Base-by-base conservation (phyloP, 2,888 invertebrate species). In the Apeira syringaria region DNA sequence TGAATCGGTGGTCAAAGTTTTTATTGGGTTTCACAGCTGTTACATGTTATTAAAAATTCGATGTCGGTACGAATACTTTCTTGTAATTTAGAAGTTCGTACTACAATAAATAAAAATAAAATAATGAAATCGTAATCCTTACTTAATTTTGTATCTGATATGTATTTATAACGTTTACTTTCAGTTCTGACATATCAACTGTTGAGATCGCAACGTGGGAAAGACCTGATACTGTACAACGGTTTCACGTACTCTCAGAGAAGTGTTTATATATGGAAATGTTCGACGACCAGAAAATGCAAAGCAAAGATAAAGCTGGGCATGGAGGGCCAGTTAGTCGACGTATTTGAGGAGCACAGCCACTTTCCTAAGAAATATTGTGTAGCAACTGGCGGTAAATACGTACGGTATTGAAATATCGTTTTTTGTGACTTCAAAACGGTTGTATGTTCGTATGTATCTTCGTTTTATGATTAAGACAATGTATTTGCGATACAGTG, bases 121-220 rank as follows among this genome's bases (percentile, higher is more conserved):
- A n/a, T n/a, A n/a, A n/a, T n/a, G n/a, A n/a, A n/a, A n/a, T n/a
- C n/a, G n/a, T n/a, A n/a, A n/a, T n/a, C n/a, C n/a, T n/a, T n/a
- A n/a, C n/a, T n/a, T n/a, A n/a, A n/a, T n/a, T n/a, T n/a, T n/a
- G n/a, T n/a, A n/a, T n/a, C n/a, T n/a, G n/a, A n/a, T n/a, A n/a
- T n/a, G n/a, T 15, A 15, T 3, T 15, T 15, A 15, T 15, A 15
- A 15, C 2, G 2, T 15, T 15, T 20, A 6, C 7, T 20, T 20
- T 7, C 20, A 20, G 20, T 7, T 20, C 5, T 20, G 20, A 7
- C 7, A 4, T 66, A 59, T 33, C 47, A 56, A 26, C 27, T 59
- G 5, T 49, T 65, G n/a, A 50, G 32, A 9, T 69, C 69, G 0
- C 70, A 73, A 42, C 49, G 60, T 33, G 77, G 75, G 0, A 68